Percentiles rank a stretch among this genome's conserved stretches.
These are phyloP conservation scores for Serinus canaria DNA, from an alignment of 2,113 vertebrate species.

Conservation along the genomic window DNA sequence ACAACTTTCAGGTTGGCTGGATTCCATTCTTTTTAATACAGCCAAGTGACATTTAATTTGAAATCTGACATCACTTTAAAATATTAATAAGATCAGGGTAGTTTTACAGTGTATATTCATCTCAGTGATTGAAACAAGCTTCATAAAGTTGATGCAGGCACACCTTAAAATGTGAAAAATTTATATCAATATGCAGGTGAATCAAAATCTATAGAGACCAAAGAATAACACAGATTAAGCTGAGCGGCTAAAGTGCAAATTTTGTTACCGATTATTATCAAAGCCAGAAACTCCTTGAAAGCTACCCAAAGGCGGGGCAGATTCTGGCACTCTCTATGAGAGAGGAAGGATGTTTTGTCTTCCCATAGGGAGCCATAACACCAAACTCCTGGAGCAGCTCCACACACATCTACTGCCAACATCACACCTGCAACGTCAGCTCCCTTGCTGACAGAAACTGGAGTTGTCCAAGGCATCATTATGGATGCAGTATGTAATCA, in stretches of 20 bases:
- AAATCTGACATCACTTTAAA: slow-evolving; percentile 60
- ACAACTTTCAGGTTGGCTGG: slow-evolving; percentile 46
- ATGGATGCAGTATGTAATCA: fast-evolving
- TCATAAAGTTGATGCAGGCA: background rate
- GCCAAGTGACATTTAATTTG: slow-evolving; percentile 68
- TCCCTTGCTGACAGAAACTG: background rate
- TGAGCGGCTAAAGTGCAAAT: background rate
- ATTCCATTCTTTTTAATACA: slow-evolving; percentile 48
- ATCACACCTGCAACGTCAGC: fast-evolving
- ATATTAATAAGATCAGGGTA: slow-evolving; percentile 49
- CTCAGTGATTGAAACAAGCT: background rate
- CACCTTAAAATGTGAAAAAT: background rate
- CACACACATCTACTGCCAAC: background rate
- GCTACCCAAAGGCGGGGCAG: background rate
- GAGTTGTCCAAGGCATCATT: background rate
- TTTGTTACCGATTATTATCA: background rate
- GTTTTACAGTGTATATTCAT: slow-evolving; percentile 2
- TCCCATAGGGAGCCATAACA: background rate
- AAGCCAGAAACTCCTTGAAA: background rate
- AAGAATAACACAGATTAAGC: background rate
- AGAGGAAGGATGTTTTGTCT: background rate
- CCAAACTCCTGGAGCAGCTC: background rate
- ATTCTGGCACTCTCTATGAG: background rate
- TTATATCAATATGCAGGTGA: background rate
- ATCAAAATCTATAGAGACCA: background rate